Evolutionary conservation across 2,797 vertebrate species (phyloP), one percentile per base, ranked within the genome.

Genomic region (Lacerta viridis): DNA sequence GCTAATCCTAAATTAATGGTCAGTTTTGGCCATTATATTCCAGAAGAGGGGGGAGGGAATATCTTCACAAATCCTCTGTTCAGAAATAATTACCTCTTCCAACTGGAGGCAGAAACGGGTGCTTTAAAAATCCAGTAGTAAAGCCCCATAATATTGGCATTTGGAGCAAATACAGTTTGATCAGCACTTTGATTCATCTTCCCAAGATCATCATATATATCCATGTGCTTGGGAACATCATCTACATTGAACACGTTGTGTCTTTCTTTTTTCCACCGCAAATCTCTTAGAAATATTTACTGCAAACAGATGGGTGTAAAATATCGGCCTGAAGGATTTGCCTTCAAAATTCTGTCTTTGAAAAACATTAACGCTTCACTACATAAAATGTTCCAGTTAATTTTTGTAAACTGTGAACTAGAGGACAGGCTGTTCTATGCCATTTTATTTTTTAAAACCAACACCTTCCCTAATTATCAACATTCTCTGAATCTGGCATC

Each of bases 1-100:
- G 86, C 89, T 91, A 93, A 92, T 93, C 88, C 80, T 82, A 86
- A 74, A 89, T 93, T 93, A 94, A 92, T 92, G 84, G 91, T 89
- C 72, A 93, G 71, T 90, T 92, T 93, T 90, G 90, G 46, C 46
- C 83, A 1, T 82, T 86, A 90, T 64, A 79, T 80, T 64, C 29
- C 20, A 81, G 84, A 69, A 0, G 0, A 29, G 85, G 23, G 29
- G n/a, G 29, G n/a, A n/a, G 18, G 27, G 29, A 7, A 75, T 29
- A 64, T 74, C 0, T 90, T 89, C 80, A 80, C n/a, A 61, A 43
- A 2, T 0, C 20, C 68, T 82, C 6, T 20, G 7, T 59, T 46
- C 8, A 25, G 71, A 71, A 69, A 68, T 55, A 83, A 75, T 83
- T 59, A 9, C 33, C 5, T 6, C 43, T 76, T 86, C 71, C 27